A percentile compares a stretch with the other conserved stretches of the same genome.
These are phyloP conservation scores for Melinopterus prodromus DNA, from an alignment of 2,888 invertebrate genomes.

Conservation along the genomic window DNA sequence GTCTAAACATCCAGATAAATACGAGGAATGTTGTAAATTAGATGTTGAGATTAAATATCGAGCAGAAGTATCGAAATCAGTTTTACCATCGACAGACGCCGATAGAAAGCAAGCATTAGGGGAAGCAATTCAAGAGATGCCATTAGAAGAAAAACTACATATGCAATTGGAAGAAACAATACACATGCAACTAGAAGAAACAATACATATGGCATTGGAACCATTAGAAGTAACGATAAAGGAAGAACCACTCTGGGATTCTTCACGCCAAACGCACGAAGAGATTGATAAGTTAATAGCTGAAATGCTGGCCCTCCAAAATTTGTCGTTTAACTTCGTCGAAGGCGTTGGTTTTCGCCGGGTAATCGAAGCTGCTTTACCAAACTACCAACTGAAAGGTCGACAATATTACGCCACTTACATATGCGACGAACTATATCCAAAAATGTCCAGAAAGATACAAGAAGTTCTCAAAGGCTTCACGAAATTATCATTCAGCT, in stretches of 20 bases:
- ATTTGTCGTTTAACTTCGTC: slow-evolving; percentile 9
- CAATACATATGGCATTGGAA: too few relatives aligned
- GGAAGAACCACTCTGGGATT: neutral
- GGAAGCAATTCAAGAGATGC: neutral
- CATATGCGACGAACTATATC: neutral
- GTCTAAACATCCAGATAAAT: slow-evolving; percentile 8
- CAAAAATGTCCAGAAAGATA: slow-evolving; percentile 5
- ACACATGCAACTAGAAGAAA: too few relatives aligned
- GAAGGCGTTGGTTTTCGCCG: neutral
- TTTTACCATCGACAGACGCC: neutral
- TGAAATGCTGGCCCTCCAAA: slow-evolving; percentile 10
- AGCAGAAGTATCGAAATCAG: too few relatives aligned
- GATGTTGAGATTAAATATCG: too few relatives aligned
- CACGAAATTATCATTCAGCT: neutral
- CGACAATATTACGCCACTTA: neutral
- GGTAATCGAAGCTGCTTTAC: slow-evolving; percentile 5
- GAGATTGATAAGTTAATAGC: slow-evolving; percentile 9
- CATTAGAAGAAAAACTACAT: slow-evolving; percentile 9
- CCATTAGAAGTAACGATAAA: slow-evolving; percentile 5
- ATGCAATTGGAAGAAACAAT: neutral
- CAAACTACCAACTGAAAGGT: neutral
- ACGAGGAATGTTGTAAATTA: neutral
- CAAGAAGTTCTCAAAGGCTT: neutral
- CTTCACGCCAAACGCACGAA: neutral
- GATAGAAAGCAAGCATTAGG: neutral